Base-by-base conservation (phyloP, 2,113 vertebrate genomes). In the Scophthalmus maximus region DNA sequence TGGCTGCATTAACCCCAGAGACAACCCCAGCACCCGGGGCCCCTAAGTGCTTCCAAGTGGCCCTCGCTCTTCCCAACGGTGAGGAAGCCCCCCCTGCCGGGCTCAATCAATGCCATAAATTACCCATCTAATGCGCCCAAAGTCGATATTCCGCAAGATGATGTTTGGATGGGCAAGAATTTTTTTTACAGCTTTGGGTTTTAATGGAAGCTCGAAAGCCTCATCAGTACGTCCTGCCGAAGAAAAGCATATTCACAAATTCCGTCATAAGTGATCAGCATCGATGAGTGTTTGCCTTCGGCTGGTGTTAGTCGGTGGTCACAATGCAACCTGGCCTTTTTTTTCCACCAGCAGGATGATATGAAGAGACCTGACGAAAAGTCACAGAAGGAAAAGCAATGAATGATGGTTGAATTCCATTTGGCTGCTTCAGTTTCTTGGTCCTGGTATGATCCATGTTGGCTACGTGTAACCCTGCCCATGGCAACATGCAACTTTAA, bases 1-100 rank as follows among this genome's bases (percentile, higher is more conserved):
- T 68, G 78, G 85, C 87, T 92, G 87, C 92, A 92, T 93, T 93
- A 93, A 92, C 90, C 92, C 87, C 83, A 81, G 84, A 91, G 92
- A 91, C 90, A 89, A 84, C 86, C 88, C 81, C 58, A 42, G 81
- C 77, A 79, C 83, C 76, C 70, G 47, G 67, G 83, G 87, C 87
- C 87, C 85, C 86, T 87, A 90, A 93, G 91, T 92, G 88, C 86
- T 88, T 89, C 82, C 82, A 81, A 90, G 86, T 86, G 87, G 87
- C 79, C 86, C 85, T 83, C 62, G 22, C 84, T 79, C 82, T 78
- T 73, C 47, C 55, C 55, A 49, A 55, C 40, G 46, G 64, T 51
- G 78, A 80, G 73, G 79, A 85, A 49, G 68, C 64, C 60, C 76
- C 49, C 49, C 63, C 77, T 70, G 58, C 50, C 52, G 29, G 52